Percentiles rank a stretch among this genome's conserved stretches.
These are phyloP conservation scores for Magallana gigas DNA, from an alignment of 1,140 invertebrate species.

Conservation along the genomic window DNA sequence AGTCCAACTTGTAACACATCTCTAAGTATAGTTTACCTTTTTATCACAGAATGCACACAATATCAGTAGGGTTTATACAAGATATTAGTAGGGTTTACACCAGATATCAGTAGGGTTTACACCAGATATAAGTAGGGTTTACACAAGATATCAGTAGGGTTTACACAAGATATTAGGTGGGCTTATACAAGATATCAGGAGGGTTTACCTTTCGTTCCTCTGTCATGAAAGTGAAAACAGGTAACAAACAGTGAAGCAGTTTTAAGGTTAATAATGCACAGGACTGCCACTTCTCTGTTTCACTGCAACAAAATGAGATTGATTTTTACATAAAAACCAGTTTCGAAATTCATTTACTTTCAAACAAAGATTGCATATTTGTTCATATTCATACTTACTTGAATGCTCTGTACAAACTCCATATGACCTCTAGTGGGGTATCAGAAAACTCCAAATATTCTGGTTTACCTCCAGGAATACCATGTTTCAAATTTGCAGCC, in stretches of 20 bases:
- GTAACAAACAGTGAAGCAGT: slow-evolving; percentile 70
- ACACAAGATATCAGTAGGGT: no score
- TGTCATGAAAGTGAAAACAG: slow-evolving; percentile 64
- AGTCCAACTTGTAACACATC: neutral
- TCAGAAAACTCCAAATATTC: slow-evolving; percentile 71
- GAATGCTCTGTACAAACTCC: slow-evolving; percentile 69
- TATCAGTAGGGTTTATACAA: neutral
- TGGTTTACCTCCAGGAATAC: slow-evolving; percentile 54
- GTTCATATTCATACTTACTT: slow-evolving; percentile 36
- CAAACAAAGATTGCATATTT: neutral
- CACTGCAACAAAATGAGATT: slow-evolving; percentile 46
- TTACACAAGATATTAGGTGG: no score
- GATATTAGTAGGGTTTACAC: neutral
- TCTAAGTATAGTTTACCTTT: neutral
- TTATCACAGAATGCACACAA: neutral
- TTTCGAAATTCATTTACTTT: no score
- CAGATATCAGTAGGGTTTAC: no score
- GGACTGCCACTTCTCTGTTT: slow-evolving; percentile 66
- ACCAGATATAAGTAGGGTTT: no score
- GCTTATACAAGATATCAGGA: no score
- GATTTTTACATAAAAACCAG: neutral
- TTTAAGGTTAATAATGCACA: slow-evolving; percentile 65
- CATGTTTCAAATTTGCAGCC: slow-evolving; percentile 55
- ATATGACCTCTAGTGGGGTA: slow-evolving; percentile 68
- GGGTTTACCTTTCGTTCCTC: slow-evolving; percentile 68